Conservation (phyloP, 2,797 vertebrate genomes). For the Telmatherina bonti region DNA sequence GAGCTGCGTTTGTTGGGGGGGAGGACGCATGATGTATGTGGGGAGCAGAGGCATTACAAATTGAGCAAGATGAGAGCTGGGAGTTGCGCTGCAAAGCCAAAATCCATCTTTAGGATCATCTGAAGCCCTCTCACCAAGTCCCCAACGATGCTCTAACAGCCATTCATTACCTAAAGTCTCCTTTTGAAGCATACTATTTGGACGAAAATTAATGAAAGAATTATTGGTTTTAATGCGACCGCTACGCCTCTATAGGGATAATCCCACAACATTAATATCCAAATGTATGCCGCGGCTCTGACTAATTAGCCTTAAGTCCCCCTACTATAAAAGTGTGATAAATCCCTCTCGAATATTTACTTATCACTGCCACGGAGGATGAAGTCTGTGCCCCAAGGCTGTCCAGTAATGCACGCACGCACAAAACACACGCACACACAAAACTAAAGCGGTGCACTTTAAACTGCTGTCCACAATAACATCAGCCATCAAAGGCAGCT, state of each 20-base stretch:
- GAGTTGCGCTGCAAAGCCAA: constrained; percentile 54
- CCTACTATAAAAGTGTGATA: constrained; percentile 77
- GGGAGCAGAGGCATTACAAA: constrained; percentile 63
- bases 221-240: constrained; percentile 77
- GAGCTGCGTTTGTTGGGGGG: constrained; percentile 62
- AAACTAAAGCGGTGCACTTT: constrained; percentile 39
- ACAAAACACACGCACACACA: neutral
- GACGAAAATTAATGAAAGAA: constrained; percentile 74
- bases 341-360: constrained; percentile 77
- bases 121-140: constrained; percentile 41
- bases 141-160: constrained; percentile 45
- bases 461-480: constrained; percentile 57
- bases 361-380: constrained; percentile 69
- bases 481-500: constrained; percentile 65
- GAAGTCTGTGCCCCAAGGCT: constrained; percentile 66
- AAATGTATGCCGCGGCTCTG: constrained; percentile 78
- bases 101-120: constrained; percentile 64
- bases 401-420: constrained; percentile 47
- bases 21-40: constrained; percentile 68
- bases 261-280: constrained; percentile 82
- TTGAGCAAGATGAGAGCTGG: constrained; percentile 66
- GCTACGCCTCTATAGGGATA: constrained; percentile 75
- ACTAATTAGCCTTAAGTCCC: constrained; percentile 81
- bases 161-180: constrained; percentile 65
- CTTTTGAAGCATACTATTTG: constrained; percentile 58